Conservation (phyloP, 2,113 vertebrate species). For the Ia io region DNA sequence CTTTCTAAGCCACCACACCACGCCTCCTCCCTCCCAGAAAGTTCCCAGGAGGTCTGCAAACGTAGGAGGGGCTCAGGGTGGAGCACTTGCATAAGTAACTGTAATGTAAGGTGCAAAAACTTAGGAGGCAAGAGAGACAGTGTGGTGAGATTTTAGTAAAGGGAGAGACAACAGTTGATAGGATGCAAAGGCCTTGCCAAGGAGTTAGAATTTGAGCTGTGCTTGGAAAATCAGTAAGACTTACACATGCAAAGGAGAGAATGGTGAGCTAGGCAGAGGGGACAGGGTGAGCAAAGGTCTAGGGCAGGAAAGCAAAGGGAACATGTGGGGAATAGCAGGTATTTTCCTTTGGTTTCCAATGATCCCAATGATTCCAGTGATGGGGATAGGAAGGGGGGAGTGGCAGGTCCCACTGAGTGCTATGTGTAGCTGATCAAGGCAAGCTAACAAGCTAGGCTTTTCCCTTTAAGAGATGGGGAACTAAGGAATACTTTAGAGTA, state of each 20-base stretch:
- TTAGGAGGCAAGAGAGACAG: neutral
- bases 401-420: neutral
- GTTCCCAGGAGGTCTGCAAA: neutral
- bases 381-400: neutral
- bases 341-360: neutral
- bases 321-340: neutral
- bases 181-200: neutral
- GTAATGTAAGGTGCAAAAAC: neutral
- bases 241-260: neutral
- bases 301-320: neutral
- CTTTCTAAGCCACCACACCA: neutral
- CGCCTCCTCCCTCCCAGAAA: neutral
- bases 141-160: neutral
- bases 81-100: neutral
- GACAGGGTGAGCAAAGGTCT: neutral
- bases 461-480: neutral
- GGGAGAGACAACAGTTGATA: neutral
- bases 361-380: neutral
- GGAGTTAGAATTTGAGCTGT: neutral
- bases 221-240: neutral
- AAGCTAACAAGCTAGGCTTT: neutral
- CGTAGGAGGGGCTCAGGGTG: neutral
- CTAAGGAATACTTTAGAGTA: neutral
- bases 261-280: neutral
- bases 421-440: neutral